phyloP scores from a whole-genome alignment of 1,140 invertebrate genomes.

The Pristionchus pacificus region DNA sequence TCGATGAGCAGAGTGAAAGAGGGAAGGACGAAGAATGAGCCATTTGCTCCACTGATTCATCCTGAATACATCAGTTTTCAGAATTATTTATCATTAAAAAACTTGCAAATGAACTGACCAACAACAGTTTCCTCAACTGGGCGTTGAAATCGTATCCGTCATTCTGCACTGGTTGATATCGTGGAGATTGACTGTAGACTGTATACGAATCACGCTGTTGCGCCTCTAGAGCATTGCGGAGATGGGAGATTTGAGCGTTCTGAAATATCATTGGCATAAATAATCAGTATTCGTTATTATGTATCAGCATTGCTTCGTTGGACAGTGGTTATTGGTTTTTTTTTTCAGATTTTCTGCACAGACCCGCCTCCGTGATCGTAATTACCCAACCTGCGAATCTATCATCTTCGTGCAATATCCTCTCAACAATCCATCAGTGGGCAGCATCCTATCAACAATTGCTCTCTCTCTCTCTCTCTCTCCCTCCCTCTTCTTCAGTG shows the following conservation, averaged over 20 bases:
- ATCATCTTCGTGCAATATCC: too few relatives aligned
- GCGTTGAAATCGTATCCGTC: slow-evolving; percentile 39
- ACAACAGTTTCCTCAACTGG: slow-evolving; percentile 52
- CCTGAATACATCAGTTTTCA: slow-evolving; percentile 27
- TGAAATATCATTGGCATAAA: slow-evolving; percentile 36
- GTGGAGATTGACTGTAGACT: background rate
- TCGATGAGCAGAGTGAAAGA: slow-evolving; percentile 42
- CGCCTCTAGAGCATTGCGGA: slow-evolving; percentile 58
- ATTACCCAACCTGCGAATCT: too few relatives aligned
- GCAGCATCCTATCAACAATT: too few relatives aligned
- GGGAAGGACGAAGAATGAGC: slow-evolving; percentile 54
- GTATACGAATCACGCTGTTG: slow-evolving; percentile 19
- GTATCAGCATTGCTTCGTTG: too few relatives aligned
- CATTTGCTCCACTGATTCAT: slow-evolving; percentile 47
- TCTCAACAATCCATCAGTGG: too few relatives aligned
- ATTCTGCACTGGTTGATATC: background rate
- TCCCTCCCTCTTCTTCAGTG: too few relatives aligned
- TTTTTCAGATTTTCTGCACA: too few relatives aligned
- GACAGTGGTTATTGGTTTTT: too few relatives aligned
- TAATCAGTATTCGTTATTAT: background rate
- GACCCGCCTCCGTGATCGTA: too few relatives aligned
- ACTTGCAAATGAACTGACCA: too few relatives aligned
- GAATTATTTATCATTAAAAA: background rate
- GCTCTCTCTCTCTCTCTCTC: too few relatives aligned
- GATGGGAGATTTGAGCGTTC: slow-evolving; percentile 61